Evolutionary conservation across 2,797 vertebrate species (phyloP).

Genomic region (Oreochromis grahami): DNA sequence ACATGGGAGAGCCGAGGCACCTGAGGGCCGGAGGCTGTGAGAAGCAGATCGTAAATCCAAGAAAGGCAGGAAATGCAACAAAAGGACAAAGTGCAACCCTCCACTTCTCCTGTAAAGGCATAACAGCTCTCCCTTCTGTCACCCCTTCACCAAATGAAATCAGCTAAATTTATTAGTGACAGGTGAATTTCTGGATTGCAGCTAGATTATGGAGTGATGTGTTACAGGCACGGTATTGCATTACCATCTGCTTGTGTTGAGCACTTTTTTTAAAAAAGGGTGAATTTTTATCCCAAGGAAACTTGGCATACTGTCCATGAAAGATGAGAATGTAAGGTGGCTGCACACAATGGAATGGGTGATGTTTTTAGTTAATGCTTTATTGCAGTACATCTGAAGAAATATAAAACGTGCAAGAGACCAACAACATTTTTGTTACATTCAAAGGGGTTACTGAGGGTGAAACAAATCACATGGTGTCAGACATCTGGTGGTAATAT

Average conservation of each 20-base stretch:
- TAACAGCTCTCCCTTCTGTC: conserved; percentile 19
- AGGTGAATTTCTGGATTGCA: conserved; percentile 56
- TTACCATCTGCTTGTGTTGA: conserved; percentile 60
- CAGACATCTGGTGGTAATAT: conserved; percentile 68
- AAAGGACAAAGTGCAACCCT: conserved; percentile 57
- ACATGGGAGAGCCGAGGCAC: conserved; percentile 31
- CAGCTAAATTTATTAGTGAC: conserved; percentile 63
- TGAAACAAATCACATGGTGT: conserved; percentile 17
- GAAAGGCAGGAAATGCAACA: conserved; percentile 56
- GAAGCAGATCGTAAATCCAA: conserved; percentile 60
- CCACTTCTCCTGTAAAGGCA: conserved; percentile 43
- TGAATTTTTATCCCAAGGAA: conserved; percentile 8
- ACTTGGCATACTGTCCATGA: conserved; percentile 12
- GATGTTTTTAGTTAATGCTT: conserved; percentile 14
- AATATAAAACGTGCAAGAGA: conserved; percentile 42
- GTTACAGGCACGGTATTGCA: conserved; percentile 30
- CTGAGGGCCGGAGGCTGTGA: conserved; percentile 40
- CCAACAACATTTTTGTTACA: conserved; percentile 51
- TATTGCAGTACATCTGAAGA: conserved; percentile 27
- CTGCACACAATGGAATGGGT: neutral
- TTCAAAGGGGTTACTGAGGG: conserved; percentile 11
- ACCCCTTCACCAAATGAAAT: conserved; percentile 38
- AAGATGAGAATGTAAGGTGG: conserved; percentile 14
- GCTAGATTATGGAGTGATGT: conserved; percentile 17
- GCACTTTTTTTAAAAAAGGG: neutral